Conservation (phyloP, 2,113 vertebrate species). For the Notarius lentiginosus region DNA sequence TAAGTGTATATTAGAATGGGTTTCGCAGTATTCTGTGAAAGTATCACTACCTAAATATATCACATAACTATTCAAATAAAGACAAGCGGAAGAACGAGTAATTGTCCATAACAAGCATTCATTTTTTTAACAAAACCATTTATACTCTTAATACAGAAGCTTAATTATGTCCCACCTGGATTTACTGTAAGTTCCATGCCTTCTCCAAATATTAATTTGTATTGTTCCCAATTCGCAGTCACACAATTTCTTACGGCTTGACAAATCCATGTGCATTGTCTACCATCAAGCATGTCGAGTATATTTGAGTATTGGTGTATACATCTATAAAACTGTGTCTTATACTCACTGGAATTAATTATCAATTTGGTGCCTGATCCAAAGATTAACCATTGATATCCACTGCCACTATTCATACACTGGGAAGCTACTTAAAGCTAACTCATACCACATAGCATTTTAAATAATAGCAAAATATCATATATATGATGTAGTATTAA, state of each 20-base stretch:
- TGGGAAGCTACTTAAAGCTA: neutral
- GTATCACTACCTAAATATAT: neutral
- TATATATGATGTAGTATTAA: neutral
- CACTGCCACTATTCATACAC: constrained; percentile 17
- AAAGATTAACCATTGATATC: constrained; percentile 23
- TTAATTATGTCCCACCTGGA: constrained; percentile 28
- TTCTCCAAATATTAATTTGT: constrained; percentile 51
- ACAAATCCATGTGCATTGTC: constrained; percentile 12
- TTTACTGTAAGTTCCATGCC: constrained; percentile 42
- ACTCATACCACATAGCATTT: neutral
- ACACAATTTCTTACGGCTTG: constrained; percentile 21
- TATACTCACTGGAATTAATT: neutral
- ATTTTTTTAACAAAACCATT: neutral
- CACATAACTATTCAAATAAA: neutral
- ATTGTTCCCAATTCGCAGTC: constrained; percentile 7
- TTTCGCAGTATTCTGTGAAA: neutral
- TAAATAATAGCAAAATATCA: neutral
- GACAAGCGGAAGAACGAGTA: neutral
- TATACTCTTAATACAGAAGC: neutral
- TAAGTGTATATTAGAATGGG: too few relatives aligned
- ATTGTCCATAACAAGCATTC: too few relatives aligned
- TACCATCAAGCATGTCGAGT: too few relatives aligned
- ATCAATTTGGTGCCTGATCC: constrained; percentile 29
- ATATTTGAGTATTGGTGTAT: too few relatives aligned
- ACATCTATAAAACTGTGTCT: neutral